These are phyloP conservation scores for Fregetta grallaria DNA, from an alignment of 2,113 vertebrate genomes.

Conservation along the genomic window DNA sequence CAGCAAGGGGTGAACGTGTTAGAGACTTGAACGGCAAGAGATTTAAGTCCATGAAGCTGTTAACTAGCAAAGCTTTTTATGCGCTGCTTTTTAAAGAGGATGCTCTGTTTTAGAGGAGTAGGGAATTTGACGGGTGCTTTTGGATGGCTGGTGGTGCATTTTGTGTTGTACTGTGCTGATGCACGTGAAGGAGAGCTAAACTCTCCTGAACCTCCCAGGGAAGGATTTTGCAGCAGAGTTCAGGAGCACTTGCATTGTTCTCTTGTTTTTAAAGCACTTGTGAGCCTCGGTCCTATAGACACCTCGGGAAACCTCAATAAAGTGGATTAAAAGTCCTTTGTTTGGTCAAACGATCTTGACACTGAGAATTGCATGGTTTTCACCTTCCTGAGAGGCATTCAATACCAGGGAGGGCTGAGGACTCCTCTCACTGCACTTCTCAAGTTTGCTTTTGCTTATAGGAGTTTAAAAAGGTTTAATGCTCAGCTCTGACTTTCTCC, in stretches of 20 bases:
- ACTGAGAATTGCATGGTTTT: not conserved
- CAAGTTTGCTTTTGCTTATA: not conserved
- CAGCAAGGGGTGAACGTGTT: not conserved
- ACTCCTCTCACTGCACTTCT: not conserved
- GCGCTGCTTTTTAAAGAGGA: not conserved
- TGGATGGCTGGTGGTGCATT: not conserved
- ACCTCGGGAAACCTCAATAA: not conserved
- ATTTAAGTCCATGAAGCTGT: not conserved
- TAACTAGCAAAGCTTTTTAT: not conserved
- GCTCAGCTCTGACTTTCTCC: not conserved
- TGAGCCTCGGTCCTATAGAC: not conserved
- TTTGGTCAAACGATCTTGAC: not conserved
- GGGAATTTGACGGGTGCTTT: not conserved
- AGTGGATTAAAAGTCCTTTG: not conserved
- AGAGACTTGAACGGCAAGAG: not conserved
- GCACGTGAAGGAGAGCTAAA: fast-evolving
- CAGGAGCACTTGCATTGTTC: not conserved
- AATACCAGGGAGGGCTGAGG: not conserved
- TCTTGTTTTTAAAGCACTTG: not conserved
- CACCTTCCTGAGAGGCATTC: not conserved
- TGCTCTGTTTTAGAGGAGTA: not conserved
- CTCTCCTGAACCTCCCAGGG: not conserved
- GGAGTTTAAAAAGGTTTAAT: not conserved
- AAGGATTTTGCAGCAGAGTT: not conserved
- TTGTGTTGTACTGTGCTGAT: not conserved